A percentile compares a stretch with the other conserved stretches of the same genome.
phyloP scores from a whole-genome alignment of 2,888 invertebrate genomes.

The Pollenia amentaria region DNA sequence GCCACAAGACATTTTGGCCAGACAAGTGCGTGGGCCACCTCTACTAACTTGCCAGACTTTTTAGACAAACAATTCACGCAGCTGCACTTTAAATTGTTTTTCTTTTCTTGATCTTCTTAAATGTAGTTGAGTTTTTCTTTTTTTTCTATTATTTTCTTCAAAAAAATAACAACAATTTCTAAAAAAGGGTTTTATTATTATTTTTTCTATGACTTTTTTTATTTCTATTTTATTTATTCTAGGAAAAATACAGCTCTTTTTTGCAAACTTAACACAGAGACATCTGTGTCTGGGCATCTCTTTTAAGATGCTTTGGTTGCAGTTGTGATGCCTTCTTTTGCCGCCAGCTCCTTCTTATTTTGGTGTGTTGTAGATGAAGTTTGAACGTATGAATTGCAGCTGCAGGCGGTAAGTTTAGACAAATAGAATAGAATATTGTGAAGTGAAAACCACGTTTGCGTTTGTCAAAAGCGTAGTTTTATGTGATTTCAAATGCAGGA shows the following conservation, averaged over 20 bases:
- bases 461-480: constrained; percentile 55
- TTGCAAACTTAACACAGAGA: constrained; percentile 49
- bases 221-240: constrained; percentile 61
- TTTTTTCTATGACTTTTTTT: constrained; percentile 35
- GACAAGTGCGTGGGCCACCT: constrained; percentile 77
- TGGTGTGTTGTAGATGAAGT: constrained; percentile 48
- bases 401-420: constrained; percentile 72
- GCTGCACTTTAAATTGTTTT: constrained; percentile 72
- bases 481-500: constrained; percentile 11
- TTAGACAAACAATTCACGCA: constrained; percentile 72
- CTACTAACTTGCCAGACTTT: constrained; percentile 65
- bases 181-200: constrained; percentile 63
- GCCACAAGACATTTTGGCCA: constrained; percentile 65
- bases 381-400: constrained; percentile 46
- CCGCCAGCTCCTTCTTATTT: constrained; percentile 45
- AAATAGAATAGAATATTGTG: constrained; percentile 50
- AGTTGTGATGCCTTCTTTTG: constrained; percentile 33
- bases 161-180: constrained; percentile 54
- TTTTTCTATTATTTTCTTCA: constrained; percentile 18
- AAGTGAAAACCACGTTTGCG: constrained; percentile 32
- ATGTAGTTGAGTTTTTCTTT: neutral
- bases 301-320: constrained; percentile 16
- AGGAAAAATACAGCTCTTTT: constrained; percentile 61
- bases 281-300: constrained; percentile 71
- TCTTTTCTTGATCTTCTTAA: constrained; percentile 36